phyloP scores from a whole-genome alignment of 2,797 vertebrate species.

The Chromobotia macracanthus region DNA sequence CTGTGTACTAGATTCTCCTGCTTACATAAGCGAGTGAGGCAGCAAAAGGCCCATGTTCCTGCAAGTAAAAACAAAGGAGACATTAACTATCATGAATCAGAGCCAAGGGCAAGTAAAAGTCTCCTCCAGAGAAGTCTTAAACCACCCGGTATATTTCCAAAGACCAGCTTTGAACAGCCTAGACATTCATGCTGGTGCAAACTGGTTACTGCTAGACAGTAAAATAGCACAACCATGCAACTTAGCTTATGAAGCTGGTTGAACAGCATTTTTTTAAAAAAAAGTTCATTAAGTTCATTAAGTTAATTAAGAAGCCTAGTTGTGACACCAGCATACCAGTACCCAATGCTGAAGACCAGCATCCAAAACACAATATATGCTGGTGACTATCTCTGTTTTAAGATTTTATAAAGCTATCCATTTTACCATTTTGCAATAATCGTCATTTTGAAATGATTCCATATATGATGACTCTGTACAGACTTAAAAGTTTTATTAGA shows the following conservation, averaged over 20 bases:
- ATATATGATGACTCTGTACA: background rate
- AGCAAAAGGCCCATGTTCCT: constrained; percentile 64
- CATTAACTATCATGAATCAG: constrained; percentile 53
- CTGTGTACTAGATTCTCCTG: constrained; percentile 37
- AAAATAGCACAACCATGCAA: background rate
- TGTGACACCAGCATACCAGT: too few relatives aligned
- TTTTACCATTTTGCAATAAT: background rate
- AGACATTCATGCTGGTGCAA: background rate
- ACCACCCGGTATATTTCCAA: background rate
- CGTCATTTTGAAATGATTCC: background rate
- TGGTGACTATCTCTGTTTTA: background rate
- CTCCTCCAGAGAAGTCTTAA: constrained; percentile 3
- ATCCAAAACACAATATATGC: background rate
- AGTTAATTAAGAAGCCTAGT: too few relatives aligned
- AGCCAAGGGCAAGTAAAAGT: constrained; percentile 26
- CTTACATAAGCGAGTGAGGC: constrained; percentile 55
- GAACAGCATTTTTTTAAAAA: background rate
- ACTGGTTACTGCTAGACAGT: background rate
- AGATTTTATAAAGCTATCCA: too few relatives aligned
- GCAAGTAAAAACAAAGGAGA: constrained; percentile 60
- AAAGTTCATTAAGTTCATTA: background rate
- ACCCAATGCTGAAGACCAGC: background rate
- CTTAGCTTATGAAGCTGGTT: background rate
- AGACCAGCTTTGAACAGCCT: background rate
- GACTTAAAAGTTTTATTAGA: background rate